Evolutionary conservation across 2,888 invertebrate genomes (phyloP), one percentile per base, ranked within the genome.

Genomic region (Stratiomys singularior): DNA sequence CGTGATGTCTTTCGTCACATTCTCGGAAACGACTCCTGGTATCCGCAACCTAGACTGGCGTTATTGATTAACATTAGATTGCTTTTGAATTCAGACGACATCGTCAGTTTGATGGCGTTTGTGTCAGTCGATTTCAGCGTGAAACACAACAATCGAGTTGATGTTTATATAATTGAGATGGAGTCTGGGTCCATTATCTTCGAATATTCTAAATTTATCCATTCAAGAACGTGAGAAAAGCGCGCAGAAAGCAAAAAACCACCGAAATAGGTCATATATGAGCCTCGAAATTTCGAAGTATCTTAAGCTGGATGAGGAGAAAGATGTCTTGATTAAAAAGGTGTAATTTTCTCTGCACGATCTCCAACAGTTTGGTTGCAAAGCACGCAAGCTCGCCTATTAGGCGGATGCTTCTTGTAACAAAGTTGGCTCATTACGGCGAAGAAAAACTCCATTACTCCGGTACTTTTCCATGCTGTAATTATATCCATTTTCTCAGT

Each of bases 331-430:
- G n/a, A 64, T 28, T 64, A 21, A 30, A 64, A 64, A 64, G 64
- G n/a, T 64, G 64, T 64, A 64, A 64, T 64, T 64, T 64, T 64
- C 64, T 27, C 64, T 11, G 27, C 64, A 64, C 30, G 64, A 30
- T 4, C 64, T 64, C 64, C 28, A 25, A 25, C n/a, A 25, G 15
- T 7, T 30, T 30, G 9, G 64, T 30, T 64, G n/a, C 64, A 7
- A 30, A 64, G 23, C 27, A 64, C 64, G 23, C 30, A 64, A 30
- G n/a, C 23, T 60, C 21, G 18, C 58, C 58, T 18, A 60, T 60
- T 23, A 21, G 21, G 11, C 23, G 23, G 9, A 60, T 11, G 25
- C 25, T 23, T 60, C 58, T 60, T 60, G 58, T 13, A 9, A 4
- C 25, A 60, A 60, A 9, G 11, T n/a, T 60, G 21, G 21, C 23